These are phyloP conservation scores for Odobenus rosmarus DNA, from an alignment of 2,113 vertebrate species.

Conservation along the genomic window DNA sequence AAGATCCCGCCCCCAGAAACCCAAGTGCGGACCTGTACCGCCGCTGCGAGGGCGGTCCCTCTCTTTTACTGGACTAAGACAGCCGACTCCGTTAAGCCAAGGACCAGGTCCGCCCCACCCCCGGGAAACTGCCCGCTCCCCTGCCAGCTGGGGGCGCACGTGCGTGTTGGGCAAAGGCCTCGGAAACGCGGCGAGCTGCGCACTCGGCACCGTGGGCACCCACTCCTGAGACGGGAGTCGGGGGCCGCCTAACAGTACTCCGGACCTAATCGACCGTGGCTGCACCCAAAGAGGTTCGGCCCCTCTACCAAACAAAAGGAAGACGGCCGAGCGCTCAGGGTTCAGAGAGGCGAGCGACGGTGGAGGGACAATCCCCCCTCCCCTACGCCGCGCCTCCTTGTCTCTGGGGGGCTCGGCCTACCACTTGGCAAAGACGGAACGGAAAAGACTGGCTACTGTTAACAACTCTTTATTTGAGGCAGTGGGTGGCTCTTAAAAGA, in stretches of 20 bases:
- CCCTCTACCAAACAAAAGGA: not conserved
- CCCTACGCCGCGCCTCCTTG: accelerated
- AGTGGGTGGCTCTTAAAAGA: constrained; percentile 87
- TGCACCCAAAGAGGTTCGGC: accelerated
- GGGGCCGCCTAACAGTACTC: not conserved
- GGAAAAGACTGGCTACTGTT: accelerated
- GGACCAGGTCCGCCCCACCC: not conserved
- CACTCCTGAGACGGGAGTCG: not conserved
- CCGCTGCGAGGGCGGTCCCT: not conserved
- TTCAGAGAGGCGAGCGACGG: accelerated
- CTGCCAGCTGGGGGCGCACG: not conserved
- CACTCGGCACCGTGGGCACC: not conserved
- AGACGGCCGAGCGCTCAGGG: accelerated
- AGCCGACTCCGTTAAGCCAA: accelerated
- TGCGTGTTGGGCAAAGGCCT: not conserved
- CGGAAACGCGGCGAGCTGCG: too few species aligned
- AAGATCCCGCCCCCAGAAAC: not conserved
- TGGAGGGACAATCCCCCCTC: accelerated
- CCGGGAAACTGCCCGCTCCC: too few species aligned
- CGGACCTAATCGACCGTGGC: accelerated
- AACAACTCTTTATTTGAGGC: constrained; percentile 40
- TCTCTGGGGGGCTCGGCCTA: accelerated
- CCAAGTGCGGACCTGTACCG: not conserved
- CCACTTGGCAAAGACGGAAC: accelerated
- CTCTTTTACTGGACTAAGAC: too few species aligned